phyloP scores from a whole-genome alignment of 64 coral and sea anemone genomes.

The Montipora efflorescens region DNA sequence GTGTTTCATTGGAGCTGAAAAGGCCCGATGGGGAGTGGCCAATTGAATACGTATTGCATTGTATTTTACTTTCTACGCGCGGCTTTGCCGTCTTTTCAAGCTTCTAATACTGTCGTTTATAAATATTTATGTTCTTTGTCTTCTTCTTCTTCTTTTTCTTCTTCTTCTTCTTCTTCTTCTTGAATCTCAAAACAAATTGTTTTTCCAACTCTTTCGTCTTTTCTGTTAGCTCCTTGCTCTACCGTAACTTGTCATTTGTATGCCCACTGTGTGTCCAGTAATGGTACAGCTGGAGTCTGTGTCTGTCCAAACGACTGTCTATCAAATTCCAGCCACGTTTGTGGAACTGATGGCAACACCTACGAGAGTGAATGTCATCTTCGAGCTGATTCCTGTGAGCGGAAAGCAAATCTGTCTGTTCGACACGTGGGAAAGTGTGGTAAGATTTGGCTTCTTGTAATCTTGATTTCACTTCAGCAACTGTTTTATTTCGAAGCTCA shows the following conservation, averaged over 20 bases:
- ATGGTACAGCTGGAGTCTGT: constrained; percentile 52
- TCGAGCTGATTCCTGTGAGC: constrained; percentile 15
- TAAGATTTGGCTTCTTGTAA: background rate
- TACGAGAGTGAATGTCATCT: constrained; percentile 83
- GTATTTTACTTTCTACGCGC: no score
- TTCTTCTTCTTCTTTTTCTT: no score
- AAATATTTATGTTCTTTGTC: background rate
- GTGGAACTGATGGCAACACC: constrained; percentile 86
- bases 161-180: background rate
- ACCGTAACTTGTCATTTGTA: constrained; percentile 59
- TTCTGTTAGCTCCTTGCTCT: constrained; percentile 43
- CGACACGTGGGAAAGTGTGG: background rate
- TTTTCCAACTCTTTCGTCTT: background rate
- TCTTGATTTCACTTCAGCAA: background rate
- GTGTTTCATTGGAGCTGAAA: no score
- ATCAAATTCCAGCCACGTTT: constrained; percentile 37
- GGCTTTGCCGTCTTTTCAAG: background rate
- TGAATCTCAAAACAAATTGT: background rate
- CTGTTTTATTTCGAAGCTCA: background rate
- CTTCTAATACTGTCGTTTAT: background rate
- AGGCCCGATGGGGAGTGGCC: no score
- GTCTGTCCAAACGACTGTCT: constrained; percentile 76
- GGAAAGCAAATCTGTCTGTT: constrained; percentile 46
- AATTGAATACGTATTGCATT: no score
- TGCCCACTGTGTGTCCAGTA: constrained; percentile 49